Evolutionary conservation across 2,113 vertebrate species (phyloP).

Genomic region (Pterocles gutturalis): DNA sequence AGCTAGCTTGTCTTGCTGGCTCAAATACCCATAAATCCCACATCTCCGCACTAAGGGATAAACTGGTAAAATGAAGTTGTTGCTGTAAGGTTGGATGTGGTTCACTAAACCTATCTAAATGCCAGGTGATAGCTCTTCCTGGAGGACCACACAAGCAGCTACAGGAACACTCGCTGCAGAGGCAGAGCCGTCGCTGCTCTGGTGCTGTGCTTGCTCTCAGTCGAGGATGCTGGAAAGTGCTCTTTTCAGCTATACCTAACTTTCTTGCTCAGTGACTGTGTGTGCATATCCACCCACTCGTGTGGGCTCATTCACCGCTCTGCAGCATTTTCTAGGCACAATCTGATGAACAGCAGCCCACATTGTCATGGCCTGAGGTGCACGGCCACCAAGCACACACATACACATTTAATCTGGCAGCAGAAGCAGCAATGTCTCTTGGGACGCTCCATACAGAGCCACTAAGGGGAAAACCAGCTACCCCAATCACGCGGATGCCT

Average conservation of each 20-base stretch:
- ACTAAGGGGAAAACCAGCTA: not conserved
- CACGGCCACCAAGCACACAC: not conserved
- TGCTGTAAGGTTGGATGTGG: not conserved
- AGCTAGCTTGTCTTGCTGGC: not conserved
- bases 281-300: not conserved
- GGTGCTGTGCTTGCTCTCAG: not conserved
- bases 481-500: rapidly evolving
- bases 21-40: not conserved
- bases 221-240: not conserved
- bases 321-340: not conserved
- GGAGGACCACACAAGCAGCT: not conserved
- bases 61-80: not conserved
- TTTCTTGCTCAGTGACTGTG: not conserved
- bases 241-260: not conserved
- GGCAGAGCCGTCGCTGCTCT: not conserved
- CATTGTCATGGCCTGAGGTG: not conserved
- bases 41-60: not conserved
- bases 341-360: not conserved
- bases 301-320: not conserved
- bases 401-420: not conserved
- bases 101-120: not conserved
- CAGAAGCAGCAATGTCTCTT: not conserved
- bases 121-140: not conserved
- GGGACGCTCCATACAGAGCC: not conserved
- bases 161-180: not conserved